Evolutionary conservation across 2,797 vertebrate genomes (phyloP), one percentile per base, ranked within the genome.

Genomic region (Capromys pilorides): DNA sequence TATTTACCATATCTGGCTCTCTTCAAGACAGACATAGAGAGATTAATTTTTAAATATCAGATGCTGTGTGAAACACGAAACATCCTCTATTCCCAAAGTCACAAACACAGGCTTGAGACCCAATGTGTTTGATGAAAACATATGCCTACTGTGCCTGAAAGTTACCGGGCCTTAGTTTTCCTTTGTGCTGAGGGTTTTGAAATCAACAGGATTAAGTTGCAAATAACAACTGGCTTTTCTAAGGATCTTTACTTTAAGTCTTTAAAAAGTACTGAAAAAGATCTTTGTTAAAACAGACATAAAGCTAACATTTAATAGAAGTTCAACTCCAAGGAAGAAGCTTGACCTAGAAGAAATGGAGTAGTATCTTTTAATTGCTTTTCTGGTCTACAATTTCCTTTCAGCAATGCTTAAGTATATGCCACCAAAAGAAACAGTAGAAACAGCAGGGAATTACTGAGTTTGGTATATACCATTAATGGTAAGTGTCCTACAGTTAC

Each of bases 211-310:
- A 66, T 80, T 64, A 49, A 59, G 49, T 69, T 62, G 33, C 49
- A 78, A 64, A 61, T 80, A 88, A 86, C 59, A 88, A 86, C 59
- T 78, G 81, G 36, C 62, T 59, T 73, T 79, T 78, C 87, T 69
- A 39, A 85, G 49, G 54, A 81, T 85, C 85, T 93, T 95, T 91
- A 86, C 89, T 94, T 66, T 92, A 31, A 86, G 77, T 93, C 73
- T 77, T 71, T n/a, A 64, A 78, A 78, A 62, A 81, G 66, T n/a
- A 67, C 2, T 59, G 54, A 62, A 92, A 39, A 51, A 57, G 28
- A 28, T 36, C 75, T 82, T 84, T 88, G 66, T 62, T 67, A 88
- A 91, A 41, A 88, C n/a, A 71, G 21, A 57, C 26, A 80, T 16
- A 31, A 14, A 59, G 19, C 61, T 80, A 91, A 41, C 28, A 62